A percentile compares a stretch with the other conserved stretches of the same genome.
Conservation (phyloP, 2,113 vertebrate genomes). For the Panthera uncia region DNA sequence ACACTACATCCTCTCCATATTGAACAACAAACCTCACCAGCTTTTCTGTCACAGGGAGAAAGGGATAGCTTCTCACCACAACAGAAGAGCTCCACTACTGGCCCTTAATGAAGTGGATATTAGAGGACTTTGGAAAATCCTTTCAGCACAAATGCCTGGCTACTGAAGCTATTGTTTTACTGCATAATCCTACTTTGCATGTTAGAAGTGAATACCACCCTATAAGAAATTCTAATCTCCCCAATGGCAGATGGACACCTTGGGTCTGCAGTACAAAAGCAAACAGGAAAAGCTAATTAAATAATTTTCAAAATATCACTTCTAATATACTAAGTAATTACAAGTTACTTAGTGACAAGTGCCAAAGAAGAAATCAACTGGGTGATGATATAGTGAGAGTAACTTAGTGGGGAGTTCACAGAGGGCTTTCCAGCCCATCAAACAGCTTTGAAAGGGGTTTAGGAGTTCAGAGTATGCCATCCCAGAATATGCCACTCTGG, state of each 20-base stretch:
- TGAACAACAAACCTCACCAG: background rate
- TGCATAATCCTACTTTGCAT: constrained; percentile 57
- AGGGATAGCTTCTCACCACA: background rate
- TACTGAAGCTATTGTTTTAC: constrained; percentile 58
- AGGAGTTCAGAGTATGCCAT: background rate
- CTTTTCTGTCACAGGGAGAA: background rate
- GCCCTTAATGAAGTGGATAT: background rate
- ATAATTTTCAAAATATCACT: constrained; percentile 37
- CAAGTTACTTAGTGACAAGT: constrained; percentile 45
- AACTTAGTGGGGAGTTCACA: background rate
- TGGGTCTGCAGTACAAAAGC: constrained; percentile 46
- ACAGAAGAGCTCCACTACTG: background rate
- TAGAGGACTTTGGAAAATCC: constrained; percentile 58
- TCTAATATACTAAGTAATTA: constrained; percentile 58
- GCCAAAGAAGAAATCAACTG: constrained; percentile 32
- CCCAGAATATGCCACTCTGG: background rate
- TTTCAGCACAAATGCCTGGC: constrained; percentile 5
- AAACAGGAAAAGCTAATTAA: constrained; percentile 63
- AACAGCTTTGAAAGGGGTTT: background rate
- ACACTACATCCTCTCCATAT: background rate
- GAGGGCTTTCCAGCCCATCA: background rate
- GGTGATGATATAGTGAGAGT: background rate
- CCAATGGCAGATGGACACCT: constrained; percentile 51
- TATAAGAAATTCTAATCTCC: constrained; percentile 57
- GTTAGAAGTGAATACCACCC: background rate